phyloP scores from a whole-genome alignment of 2,888 invertebrate genomes.

The Amiota minor region DNA sequence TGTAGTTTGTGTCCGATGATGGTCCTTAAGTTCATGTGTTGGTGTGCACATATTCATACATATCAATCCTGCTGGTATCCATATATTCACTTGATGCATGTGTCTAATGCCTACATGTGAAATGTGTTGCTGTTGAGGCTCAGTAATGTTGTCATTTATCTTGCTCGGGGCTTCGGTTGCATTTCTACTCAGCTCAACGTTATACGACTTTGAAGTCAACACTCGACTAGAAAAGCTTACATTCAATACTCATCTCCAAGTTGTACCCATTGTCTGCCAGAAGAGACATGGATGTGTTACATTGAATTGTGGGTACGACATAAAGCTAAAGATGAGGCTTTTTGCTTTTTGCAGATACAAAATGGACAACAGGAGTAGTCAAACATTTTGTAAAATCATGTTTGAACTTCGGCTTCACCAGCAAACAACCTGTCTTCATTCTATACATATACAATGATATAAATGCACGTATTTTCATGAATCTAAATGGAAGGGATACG shows the following conservation, averaged over 20 bases:
- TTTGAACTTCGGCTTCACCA: constrained; percentile 12
- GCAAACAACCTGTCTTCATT: not conserved
- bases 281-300: no score
- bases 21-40: not conserved
- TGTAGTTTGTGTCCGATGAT: not conserved
- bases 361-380: no score
- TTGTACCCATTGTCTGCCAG: not conserved
- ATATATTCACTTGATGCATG: not conserved
- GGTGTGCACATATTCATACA: no score
- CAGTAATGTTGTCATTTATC: constrained; percentile 66
- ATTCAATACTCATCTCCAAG: not conserved
- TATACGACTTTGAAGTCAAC: no score
- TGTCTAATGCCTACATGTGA: constrained; percentile 27
- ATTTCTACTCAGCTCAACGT: not conserved
- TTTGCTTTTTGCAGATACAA: not conserved
- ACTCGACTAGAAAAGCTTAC: not conserved
- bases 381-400: constrained; percentile 7
- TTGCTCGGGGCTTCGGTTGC: no score
- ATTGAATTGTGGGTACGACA: no score
- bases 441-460: no score
- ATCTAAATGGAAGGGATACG: not conserved
- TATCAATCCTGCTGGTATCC: no score
- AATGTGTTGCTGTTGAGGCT: constrained; percentile 58
- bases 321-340: no score
- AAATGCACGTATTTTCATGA: not conserved